Base-by-base conservation (phyloP, 2,113 vertebrate species). In the Orycteropus afer region DNA sequence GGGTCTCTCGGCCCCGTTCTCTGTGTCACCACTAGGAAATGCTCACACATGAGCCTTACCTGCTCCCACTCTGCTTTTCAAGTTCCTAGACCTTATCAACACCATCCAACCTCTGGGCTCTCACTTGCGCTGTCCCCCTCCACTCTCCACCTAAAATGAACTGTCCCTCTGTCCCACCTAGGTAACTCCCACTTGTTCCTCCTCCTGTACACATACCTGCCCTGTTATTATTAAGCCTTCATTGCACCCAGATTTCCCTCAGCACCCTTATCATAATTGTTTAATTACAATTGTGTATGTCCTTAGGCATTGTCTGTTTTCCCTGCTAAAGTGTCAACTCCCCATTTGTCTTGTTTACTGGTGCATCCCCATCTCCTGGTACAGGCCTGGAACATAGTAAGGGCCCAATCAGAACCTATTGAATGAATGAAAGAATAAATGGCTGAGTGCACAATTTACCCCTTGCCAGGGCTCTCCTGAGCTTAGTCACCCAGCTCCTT, bases 281-380 rank as follows among this genome's bases (percentile, higher is more conserved):
- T 27, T 18, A n/a, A 15, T 40, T 55, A 0, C 2, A 40, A 1
- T 11, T 1, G 11, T 5, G 9, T 23, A 0, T 18, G 34, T 45
- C 8, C 27, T 2, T n/a, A 40, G 2, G 37, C 11, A 23, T 7
- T 23, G 27, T 22, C 59, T 11, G 20, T 11, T 20, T 13, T 14
- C 57, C 55, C 69, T 12, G 25, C 49, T 59, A 69, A 53, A 45
- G 11, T n/a, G 34, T 7, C 8, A 23, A 34, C 42, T 23, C 29
- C 55, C 5, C 23, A 15, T 18, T 37, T 37, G 17, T 29, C 65
- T 49, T 34, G 34, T 63, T 65, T 51, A 49, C 9, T 29, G 34
- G 12, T 47, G 1, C 37, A 7, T 3, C 34, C 32, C 15, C 37
- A 27, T 61, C 55, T 79, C 78, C 71, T 14, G 7, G 49, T 22